Evolutionary conservation across 2,797 vertebrate genomes (phyloP), one percentile per base, ranked within the genome.

Genomic region (Lophius americanus): DNA sequence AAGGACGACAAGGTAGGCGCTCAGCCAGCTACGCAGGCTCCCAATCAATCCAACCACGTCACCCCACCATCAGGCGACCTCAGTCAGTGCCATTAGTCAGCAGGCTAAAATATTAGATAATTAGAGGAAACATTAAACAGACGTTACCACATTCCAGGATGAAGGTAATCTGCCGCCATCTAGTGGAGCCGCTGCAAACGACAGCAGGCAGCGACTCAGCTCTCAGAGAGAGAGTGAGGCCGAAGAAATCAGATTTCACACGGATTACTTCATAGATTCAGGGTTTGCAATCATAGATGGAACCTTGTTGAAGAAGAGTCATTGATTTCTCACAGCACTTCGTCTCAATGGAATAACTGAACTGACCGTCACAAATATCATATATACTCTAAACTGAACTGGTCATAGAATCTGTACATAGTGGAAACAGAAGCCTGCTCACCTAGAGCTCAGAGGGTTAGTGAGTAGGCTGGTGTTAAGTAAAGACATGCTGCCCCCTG

Each of bases 1-100:
- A 98, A 98, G 81, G 95, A 98, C 64, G 98, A 98, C 81, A 99
- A 99, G 94, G 97, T 98, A 86, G 13, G 7, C 2, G 2, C 41
- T 4, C 68, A 13, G 44, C 6, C 11, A 0, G 11, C 42, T 10
- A 11, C 6, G 4, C 4, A 5, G 7, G 11, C 50, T 35, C 7
- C 41, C 6, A 3, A 5, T 68, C 12, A 39, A 12, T 11, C 6
- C 23, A 23, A 23, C 23, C 23, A 23, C 23, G 23, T 23, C 23
- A 23, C 2, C 23, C 23, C 23, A 23, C 3, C 10, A 0, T 41
- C 3, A 1, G n/a, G 10, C 2, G 11, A 14, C 1, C 9, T 54
- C 35, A 7, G 41, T 9, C 47, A 9, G 1, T 23, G 13, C 6
- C 32, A 63, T 11, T 14, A 70, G 35, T 68, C 52, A 41, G 6